Conservation (phyloP, 1,140 invertebrate species). For the Drosophila melanica region DNA sequence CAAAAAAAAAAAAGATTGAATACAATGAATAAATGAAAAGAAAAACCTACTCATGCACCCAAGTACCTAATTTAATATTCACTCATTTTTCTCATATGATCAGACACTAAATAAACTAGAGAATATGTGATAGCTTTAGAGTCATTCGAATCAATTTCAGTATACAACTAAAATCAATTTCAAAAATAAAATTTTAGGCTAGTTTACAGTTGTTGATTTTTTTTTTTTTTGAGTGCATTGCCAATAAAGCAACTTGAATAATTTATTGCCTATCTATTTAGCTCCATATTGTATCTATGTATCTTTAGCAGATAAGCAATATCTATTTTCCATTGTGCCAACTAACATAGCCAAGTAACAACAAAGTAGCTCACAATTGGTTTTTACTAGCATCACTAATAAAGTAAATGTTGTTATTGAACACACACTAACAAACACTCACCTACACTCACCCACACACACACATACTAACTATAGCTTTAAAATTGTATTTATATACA, state of each 20-base stretch:
- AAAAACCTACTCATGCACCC: neutral
- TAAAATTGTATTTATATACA: constrained; percentile 13
- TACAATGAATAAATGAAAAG: neutral
- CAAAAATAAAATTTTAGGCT: too few relatives aligned
- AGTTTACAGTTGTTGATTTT: neutral
- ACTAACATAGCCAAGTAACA: constrained; percentile 27
- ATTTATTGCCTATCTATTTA: neutral
- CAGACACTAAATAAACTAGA: neutral
- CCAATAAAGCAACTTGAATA: neutral
- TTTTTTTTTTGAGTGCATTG: neutral
- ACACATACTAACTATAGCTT: constrained; percentile 15
- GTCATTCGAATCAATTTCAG: too few relatives aligned
- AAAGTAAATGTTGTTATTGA: constrained; percentile 60
- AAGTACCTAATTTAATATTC: neutral
- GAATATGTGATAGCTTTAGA: neutral
- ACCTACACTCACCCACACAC: constrained; percentile 1
- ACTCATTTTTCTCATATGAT: constrained; percentile 11
- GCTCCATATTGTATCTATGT: neutral
- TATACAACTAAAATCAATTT: too few relatives aligned
- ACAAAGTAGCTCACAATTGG: constrained; percentile 37
- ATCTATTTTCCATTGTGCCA: constrained; percentile 27
- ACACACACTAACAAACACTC: constrained; percentile 9
- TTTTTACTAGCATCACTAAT: constrained; percentile 46
- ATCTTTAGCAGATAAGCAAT: constrained; percentile 12
- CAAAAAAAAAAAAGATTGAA: constrained; percentile 8